phyloP scores from a whole-genome alignment of 1,140 invertebrate genomes.

The Cyclargus thomasi region DNA sequence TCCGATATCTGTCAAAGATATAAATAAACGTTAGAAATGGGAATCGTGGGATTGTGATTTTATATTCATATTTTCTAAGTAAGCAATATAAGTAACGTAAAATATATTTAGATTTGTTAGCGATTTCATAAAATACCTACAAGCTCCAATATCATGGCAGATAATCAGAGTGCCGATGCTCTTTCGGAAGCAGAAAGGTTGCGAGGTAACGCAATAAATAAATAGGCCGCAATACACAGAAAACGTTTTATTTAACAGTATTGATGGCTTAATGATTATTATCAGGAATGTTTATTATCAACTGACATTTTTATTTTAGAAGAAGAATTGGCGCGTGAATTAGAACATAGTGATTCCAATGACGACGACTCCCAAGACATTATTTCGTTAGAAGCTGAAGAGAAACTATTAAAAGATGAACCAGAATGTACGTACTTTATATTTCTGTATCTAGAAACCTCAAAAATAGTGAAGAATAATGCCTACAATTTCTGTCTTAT shows the following conservation, averaged over 20 bases:
- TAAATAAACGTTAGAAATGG: too few relatives aligned
- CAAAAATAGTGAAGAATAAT: too few relatives aligned
- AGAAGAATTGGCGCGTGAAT: constrained; percentile 61
- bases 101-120: too few relatives aligned
- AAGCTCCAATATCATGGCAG: constrained; percentile 40
- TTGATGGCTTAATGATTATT: not conserved
- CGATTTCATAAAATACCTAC: not conserved
- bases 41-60: too few relatives aligned
- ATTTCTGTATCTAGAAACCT: not conserved
- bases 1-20: too few relatives aligned
- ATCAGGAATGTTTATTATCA: not conserved
- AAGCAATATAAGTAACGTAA: too few relatives aligned
- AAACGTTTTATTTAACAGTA: not conserved
- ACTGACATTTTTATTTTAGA: constrained; percentile 39
- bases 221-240: not conserved
- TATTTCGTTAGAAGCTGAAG: constrained; percentile 66
- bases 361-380: constrained; percentile 69
- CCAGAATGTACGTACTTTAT: constrained; percentile 53
- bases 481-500: too few relatives aligned
- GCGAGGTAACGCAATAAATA: constrained; percentile 41
- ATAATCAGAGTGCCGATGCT: constrained; percentile 52
- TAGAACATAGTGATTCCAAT: constrained; percentile 71
- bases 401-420: constrained; percentile 67
- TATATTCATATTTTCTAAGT: too few relatives aligned
- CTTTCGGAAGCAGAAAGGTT: constrained; percentile 60